These are phyloP conservation scores for Argopecten irradians DNA, from an alignment of 1,140 invertebrate genomes.

Conservation along the genomic window DNA sequence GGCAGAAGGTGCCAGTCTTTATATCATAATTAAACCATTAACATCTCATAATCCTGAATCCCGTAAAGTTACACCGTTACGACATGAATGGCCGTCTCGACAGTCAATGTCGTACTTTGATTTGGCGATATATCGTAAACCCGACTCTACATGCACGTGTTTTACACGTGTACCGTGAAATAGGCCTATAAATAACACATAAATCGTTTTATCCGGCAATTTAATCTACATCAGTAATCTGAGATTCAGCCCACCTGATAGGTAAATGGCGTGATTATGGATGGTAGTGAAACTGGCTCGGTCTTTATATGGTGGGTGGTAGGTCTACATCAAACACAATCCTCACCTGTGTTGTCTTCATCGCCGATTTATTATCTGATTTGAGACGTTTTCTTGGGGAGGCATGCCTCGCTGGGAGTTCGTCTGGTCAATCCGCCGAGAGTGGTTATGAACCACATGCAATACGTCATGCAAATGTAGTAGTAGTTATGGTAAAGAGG, in stretches of 20 bases:
- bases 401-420: not conserved
- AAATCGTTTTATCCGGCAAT: not conserved
- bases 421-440: not conserved
- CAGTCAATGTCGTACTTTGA: not conserved
- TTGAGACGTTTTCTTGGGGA: not conserved
- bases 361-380: not conserved
- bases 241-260: constrained; percentile 1
- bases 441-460: not conserved
- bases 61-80: not conserved
- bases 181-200: not conserved
- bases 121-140: not conserved
- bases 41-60: too few relatives aligned
- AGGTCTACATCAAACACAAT: not conserved
- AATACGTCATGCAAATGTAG: too few relatives aligned
- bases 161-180: not conserved
- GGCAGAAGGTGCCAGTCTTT: too few relatives aligned
- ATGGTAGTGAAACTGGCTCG: not conserved
- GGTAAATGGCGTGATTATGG: not conserved
- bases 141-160: not conserved
- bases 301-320: not conserved
- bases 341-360: not conserved
- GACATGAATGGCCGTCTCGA: not conserved
- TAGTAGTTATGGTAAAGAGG: too few relatives aligned
- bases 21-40: too few relatives aligned
- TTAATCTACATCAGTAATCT: not conserved